Evolutionary conservation across 2,113 vertebrate species (phyloP), one percentile per base, ranked within the genome.

Genomic region (Dunckerocampus dactyliophorus): DNA sequence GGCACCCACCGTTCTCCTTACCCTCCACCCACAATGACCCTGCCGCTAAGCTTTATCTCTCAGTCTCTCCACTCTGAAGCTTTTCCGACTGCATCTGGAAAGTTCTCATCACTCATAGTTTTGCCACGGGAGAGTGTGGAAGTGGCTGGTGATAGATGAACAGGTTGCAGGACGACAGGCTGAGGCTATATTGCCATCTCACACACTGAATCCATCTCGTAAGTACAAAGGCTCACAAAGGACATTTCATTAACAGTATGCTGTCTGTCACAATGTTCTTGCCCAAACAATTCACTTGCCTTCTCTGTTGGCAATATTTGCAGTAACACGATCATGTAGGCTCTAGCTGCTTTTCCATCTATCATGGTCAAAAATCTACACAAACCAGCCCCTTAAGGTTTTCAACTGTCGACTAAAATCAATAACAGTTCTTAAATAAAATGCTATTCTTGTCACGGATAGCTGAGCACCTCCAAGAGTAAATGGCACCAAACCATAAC

Each of bases 351-450:
- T 64, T 42, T 15, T 39, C 37, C 60, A 76, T 79, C 67, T 52
- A 67, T 76, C 72, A 75, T 6, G 19, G 19, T 79, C 63, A 52
- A 53, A 71, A 56, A 76, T 65, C 37, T 45, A 47, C 51, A 67
- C 50, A 58, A 42, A 71, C 39, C 65, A 37, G 67, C 68, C 76
- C 71, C 74, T 1, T 48, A 39, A 72, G 11, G 72, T 37, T 70
- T 62, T 67, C 50, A 80, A 69, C 65, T 70, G 65, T 66, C 37
- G 46, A 46, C 24, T 43, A 43, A 59, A 80, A 79, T 82, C 84
- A 79, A 82, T 87, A 83, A 64, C 68, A 54, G 69, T 66, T 79
- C 71, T 59, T 69, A 52, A 76, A 71, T 79, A 57, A 77, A 82
- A 77, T 72, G 59, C 69, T 28, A 63, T 71, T 75, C 34, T 67